Conservation (phyloP, 2,888 invertebrate species). For the Macrophya alboannulata region DNA sequence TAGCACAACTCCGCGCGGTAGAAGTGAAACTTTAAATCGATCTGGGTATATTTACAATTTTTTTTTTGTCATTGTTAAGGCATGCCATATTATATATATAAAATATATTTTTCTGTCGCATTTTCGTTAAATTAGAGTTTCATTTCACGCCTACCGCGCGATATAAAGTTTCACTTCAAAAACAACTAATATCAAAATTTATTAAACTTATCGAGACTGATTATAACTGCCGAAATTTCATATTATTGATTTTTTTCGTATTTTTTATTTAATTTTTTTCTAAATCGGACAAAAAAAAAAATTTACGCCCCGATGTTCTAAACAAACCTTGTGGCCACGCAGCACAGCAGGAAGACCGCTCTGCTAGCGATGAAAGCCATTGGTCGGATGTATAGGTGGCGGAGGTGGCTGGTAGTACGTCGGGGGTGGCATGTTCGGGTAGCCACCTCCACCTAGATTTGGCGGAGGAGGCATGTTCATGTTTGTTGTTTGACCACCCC, state of each 20-base stretch:
- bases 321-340: conserved; percentile 66
- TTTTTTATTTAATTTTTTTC: not conserved
- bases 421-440: conserved; percentile 62
- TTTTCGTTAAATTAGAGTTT: too few species aligned
- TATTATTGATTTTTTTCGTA: too few species aligned
- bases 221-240: not conserved
- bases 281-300: not conserved
- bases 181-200: not conserved
- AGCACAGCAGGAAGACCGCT: conserved; percentile 62
- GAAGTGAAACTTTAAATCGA: too few species aligned
- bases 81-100: too few species aligned
- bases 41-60: too few species aligned
- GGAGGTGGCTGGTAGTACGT: conserved; percentile 66
- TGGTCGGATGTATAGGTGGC: conserved; percentile 65
- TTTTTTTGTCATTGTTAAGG: too few species aligned
- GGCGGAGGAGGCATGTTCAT: conserved; percentile 61
- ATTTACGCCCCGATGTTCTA: conserved; percentile 57
- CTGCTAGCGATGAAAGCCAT: conserved; percentile 67
- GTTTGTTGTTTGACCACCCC: conserved; percentile 43
- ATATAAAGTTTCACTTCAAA: too few species aligned
- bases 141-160: too few species aligned
- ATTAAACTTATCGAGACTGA: not conserved
- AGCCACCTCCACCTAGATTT: conserved; percentile 63
- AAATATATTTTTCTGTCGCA: too few species aligned
- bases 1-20: too few species aligned